These are phyloP conservation scores for Triops longicaudatus DNA, from an alignment of 1,140 invertebrate genomes.

Conservation along the genomic window DNA sequence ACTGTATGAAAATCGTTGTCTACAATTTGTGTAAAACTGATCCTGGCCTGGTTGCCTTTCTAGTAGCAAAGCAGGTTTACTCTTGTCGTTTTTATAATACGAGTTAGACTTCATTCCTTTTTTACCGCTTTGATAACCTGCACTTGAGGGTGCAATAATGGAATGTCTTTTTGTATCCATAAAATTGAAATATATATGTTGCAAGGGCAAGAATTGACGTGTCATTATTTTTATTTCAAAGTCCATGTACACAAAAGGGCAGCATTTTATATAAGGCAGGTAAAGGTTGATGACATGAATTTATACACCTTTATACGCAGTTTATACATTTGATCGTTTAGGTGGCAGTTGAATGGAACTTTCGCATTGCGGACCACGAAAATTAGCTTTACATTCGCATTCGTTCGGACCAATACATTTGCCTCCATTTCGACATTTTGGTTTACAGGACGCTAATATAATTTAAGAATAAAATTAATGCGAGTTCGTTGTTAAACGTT, in stretches of 20 bases:
- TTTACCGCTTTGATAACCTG: conserved; percentile 1
- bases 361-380: conserved; percentile 25
- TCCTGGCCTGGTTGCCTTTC: neutral
- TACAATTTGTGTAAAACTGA: neutral
- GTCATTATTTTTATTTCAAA: neutral
- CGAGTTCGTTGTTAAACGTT: neutral
- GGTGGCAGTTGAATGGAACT: neutral
- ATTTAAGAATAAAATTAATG: neutral
- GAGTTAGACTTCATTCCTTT: neutral
- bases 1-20: neutral
- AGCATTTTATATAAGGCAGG: conserved; percentile 1
- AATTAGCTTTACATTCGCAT: conserved; percentile 26
- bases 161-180: neutral
- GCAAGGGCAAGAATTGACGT: neutral
- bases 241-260: neutral
- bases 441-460: conserved; percentile 25
- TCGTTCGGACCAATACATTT: conserved; percentile 27
- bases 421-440: conserved; percentile 29
- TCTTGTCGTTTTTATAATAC: neutral
- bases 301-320: neutral
- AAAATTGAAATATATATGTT: neutral
- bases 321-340: neutral
- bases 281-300: neutral
- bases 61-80: neutral
- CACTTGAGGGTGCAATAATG: neutral